Evolutionary conservation across 2,888 invertebrate species (phyloP).

Genomic region (Siphonodentalium dalli): DNA sequence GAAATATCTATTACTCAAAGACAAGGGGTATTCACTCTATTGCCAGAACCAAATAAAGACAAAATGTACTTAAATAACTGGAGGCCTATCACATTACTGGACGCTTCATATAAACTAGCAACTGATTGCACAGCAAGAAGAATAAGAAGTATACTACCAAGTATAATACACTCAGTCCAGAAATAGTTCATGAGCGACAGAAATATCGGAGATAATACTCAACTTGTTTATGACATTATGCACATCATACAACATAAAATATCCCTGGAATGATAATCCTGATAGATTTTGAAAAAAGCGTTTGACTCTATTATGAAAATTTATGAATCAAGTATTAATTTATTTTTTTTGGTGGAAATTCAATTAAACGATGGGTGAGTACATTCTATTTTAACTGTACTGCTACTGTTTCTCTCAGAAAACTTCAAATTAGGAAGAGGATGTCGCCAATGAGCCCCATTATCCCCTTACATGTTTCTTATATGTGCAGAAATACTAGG

Average conservation of each 20-base stretch:
- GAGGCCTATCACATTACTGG: slow-evolving; percentile 4
- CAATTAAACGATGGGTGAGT: no score
- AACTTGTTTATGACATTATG: neutral
- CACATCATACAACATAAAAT: no score
- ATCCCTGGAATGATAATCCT: neutral
- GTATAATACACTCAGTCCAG: neutral
- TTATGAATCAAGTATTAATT: no score
- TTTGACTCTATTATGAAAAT: slow-evolving; percentile 14
- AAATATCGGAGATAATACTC: slow-evolving; percentile 1
- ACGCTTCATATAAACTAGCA: slow-evolving; percentile 3
- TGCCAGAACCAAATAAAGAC: slow-evolving; percentile 5
- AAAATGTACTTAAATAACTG: slow-evolving; percentile 9
- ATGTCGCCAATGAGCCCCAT: no score
- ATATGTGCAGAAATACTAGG: no score
- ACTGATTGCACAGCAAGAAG: slow-evolving; percentile 3
- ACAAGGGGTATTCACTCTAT: neutral
- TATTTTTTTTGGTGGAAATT: no score
- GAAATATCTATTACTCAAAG: neutral
- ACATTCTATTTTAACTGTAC: no score
- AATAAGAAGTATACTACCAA: neutral
- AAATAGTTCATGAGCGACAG: neutral
- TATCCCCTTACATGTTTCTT: no score
- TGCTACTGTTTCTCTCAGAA: no score
- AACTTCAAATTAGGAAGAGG: no score
- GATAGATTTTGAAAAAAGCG: slow-evolving; percentile 6